Percentiles rank a stretch among this genome's conserved stretches.
Evolutionary conservation across 2,113 vertebrate genomes (phyloP).

Genomic region (Chamaea fasciata): DNA sequence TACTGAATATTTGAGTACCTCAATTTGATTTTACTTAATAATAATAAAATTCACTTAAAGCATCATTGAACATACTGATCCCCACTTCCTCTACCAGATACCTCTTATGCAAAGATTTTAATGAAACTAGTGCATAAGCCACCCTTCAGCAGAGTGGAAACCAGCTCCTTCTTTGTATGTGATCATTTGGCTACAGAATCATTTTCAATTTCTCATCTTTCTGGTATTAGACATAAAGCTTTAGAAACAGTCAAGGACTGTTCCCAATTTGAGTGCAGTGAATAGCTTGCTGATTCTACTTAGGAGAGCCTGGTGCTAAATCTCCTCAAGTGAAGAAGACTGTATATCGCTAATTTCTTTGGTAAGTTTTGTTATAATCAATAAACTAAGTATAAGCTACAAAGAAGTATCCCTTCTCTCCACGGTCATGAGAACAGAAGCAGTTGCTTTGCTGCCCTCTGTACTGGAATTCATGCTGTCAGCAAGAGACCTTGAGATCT

Average conservation of each 20-base stretch:
- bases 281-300: neutral
- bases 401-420: neutral
- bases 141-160: neutral
- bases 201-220: neutral
- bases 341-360: neutral
- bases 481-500: neutral
- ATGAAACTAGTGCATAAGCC: neutral
- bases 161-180: neutral
- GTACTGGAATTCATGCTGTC: neutral
- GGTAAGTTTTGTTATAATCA: neutral
- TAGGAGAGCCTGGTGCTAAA: neutral
- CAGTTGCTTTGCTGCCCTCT: neutral
- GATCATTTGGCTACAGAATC: neutral
- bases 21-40: neutral
- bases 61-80: neutral
- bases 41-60: constrained; percentile 2
- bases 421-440: neutral
- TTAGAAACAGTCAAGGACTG: neutral
- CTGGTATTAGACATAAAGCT: neutral
- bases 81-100: neutral
- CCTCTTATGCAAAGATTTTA: neutral
- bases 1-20: neutral
- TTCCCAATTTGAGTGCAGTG: neutral
- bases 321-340: neutral
- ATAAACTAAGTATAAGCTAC: neutral